Conservation (phyloP, 2,113 vertebrate genomes). For the Phyllostomus hastatus region DNA sequence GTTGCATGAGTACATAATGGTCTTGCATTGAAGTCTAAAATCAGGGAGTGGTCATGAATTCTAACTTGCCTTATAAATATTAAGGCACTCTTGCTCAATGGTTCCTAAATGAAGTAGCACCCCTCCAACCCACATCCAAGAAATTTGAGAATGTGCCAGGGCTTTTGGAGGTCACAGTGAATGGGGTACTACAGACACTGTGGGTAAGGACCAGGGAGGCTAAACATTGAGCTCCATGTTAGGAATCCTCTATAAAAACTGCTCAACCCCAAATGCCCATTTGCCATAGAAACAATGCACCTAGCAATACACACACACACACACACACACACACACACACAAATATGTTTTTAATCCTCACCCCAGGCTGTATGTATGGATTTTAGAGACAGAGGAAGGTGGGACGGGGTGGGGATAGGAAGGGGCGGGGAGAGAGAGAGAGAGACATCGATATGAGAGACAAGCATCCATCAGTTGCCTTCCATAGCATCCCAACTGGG, state of each 20-base stretch:
- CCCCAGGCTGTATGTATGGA: no score
- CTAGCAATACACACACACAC: background rate
- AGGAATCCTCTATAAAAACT: background rate
- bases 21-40: background rate
- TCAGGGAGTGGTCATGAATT: constrained; percentile 4
- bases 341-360: no score
- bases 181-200: background rate
- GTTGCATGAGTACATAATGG: background rate
- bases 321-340: no score
- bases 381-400: no score
- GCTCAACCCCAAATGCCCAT: background rate
- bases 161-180: background rate
- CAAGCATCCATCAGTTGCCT: no score
- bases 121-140: background rate
- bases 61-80: background rate
- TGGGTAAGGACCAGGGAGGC: background rate
- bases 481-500: no score
- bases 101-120: background rate
- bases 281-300: background rate
- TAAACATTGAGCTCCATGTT: background rate
- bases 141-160: background rate
- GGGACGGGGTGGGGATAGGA: no score
- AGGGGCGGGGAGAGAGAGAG: no score
- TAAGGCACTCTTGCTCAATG: background rate
- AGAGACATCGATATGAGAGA: no score